Base-by-base conservation (phyloP, 2,888 invertebrate species). In the Eubasilissa splendida region DNA sequence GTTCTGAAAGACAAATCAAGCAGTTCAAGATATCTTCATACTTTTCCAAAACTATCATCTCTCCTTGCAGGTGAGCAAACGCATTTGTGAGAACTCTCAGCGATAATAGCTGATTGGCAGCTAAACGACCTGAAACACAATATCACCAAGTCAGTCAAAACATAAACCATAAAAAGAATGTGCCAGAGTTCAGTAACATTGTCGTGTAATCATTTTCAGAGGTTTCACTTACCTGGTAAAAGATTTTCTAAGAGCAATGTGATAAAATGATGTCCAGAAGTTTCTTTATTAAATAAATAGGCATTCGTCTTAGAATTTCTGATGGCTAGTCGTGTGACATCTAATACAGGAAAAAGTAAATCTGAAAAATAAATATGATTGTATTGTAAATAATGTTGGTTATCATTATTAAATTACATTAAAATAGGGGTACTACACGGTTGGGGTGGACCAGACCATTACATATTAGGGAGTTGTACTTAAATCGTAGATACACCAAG, bases 311-410 rank as follows among this genome's bases (percentile, higher is more conserved):
- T 89, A 85, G 92, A 92, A 84, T 94, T 93, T 68, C 96, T 92
- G 59, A 98, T 92, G 0, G 96, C 95, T 86, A 98, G 89, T 84
- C 99, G 92, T 12, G 97, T 91, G 5, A 98, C 90, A 86, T 99
- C 99, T 84, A 99, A 88, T 5, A 95, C 95, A 0, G 99, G 99
- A 86, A 98, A 97, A 1, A 97, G 91, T 83, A 94, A 92, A 86
- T 96, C 95, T 91, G 88, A 78, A 89, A 90, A 56, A 9, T 77
- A 5, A 42, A 42, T 22, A 42, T 42, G 42, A 42, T 42, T 22
- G 7, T 42, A 2, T 42, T 42, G 42, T 4, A 42, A 4, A 42
- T 42, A 42, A 42, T 4, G 2, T 42, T 42, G 22, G 22, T 22
- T 22, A 22, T 22, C 22, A 22, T 22, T 22, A 22, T 22, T 22